phyloP scores from a whole-genome alignment of 2,888 invertebrate genomes.

The Macaria notata region DNA sequence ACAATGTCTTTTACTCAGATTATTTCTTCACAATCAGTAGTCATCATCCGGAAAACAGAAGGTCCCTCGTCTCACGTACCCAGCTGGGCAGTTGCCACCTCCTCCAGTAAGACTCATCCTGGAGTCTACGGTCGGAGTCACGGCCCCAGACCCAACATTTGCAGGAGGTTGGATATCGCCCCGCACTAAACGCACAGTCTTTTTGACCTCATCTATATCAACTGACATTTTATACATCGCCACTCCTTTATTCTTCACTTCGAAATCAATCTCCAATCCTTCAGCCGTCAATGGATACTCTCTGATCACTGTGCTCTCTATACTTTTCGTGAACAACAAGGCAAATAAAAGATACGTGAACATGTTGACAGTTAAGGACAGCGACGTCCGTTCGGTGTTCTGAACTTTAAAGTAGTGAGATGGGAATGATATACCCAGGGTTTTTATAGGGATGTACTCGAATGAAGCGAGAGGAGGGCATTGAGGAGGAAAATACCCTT shows the following conservation, averaged over 20 bases:
- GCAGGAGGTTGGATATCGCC: slow-evolving; percentile 1
- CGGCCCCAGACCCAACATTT: not conserved
- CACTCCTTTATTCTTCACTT: slow-evolving; percentile 25
- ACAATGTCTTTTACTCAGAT: too few species aligned
- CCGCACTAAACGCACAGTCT: slow-evolving; percentile 14
- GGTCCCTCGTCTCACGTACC: slow-evolving; percentile 38
- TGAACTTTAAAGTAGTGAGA: too few species aligned
- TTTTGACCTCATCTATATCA: slow-evolving; percentile 28
- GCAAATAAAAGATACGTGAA: slow-evolving; percentile 9
- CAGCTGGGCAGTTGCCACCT: slow-evolving; percentile 42
- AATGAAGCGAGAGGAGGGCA: too few species aligned
- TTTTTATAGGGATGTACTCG: too few species aligned
- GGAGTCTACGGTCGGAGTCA: slow-evolving; percentile 28
- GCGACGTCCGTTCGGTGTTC: slow-evolving; percentile 1
- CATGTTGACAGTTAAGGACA: slow-evolving; percentile 4
- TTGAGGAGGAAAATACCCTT: too few species aligned
- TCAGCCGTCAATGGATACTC: slow-evolving; percentile 27
- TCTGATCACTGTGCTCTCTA: slow-evolving; percentile 10
- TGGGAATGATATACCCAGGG: too few species aligned
- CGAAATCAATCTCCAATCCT: slow-evolving; percentile 27
- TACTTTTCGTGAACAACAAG: slow-evolving; percentile 6
- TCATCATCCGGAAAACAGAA: slow-evolving; percentile 46
- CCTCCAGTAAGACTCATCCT: slow-evolving; percentile 36
- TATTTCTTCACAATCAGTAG: slow-evolving; percentile 17
- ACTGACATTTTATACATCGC: slow-evolving; percentile 23